A percentile compares a stretch with the other conserved stretches of the same genome.
Evolutionary conservation across 1,140 invertebrate genomes (phyloP).

Genomic region (Dreissena polymorpha): DNA sequence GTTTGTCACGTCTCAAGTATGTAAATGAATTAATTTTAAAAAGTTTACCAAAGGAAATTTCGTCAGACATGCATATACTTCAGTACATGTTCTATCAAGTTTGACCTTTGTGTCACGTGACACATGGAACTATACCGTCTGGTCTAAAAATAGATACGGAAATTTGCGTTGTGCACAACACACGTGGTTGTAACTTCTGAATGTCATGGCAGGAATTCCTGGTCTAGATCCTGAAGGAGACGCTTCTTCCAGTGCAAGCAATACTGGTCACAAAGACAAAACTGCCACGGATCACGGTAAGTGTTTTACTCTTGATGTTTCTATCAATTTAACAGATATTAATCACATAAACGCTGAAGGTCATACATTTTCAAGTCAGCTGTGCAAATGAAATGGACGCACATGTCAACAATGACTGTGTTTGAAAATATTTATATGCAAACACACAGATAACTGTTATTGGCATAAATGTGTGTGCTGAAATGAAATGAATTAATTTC

Average conservation of each 20-base stretch:
- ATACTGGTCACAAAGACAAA: neutral
- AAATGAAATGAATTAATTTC: too few species aligned
- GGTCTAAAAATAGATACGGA: constrained; percentile 44
- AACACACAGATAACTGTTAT: too few species aligned
- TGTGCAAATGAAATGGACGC: neutral
- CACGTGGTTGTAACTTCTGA: constrained; percentile 25
- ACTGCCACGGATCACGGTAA: constrained; percentile 31
- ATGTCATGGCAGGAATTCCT: constrained; percentile 53
- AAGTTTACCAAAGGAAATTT: too few species aligned
- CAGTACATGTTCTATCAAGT: too few species aligned
- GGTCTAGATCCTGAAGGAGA: constrained; percentile 33
- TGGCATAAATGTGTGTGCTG: too few species aligned
- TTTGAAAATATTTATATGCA: too few species aligned
- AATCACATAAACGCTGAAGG: neutral
- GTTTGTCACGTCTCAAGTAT: too few species aligned
- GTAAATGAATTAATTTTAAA: too few species aligned
- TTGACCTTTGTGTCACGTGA: neutral
- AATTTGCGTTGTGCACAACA: constrained; percentile 35
- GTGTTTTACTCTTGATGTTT: neutral
- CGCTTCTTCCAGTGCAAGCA: neutral
- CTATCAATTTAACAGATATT: neutral
- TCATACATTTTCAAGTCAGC: constrained; percentile 32
- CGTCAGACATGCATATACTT: too few species aligned
- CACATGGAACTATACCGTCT: neutral
- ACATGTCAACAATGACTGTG: neutral